Conservation (phyloP, 2,113 vertebrate species). For the Alligator mississippiensis region DNA sequence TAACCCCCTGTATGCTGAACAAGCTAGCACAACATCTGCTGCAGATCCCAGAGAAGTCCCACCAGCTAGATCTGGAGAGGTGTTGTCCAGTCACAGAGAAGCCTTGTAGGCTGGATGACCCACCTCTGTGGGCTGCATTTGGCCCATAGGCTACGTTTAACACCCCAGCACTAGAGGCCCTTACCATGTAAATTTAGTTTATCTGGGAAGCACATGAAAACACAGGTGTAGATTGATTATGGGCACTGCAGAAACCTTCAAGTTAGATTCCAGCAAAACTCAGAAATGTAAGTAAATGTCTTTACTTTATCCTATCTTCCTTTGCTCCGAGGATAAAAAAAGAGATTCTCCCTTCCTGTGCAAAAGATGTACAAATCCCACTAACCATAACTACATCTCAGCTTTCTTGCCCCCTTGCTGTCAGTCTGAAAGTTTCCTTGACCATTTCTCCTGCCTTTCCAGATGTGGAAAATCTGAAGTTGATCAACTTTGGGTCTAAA, state of each 20-base stretch:
- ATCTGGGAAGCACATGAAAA: conserved; percentile 20
- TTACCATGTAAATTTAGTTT: conserved; percentile 15
- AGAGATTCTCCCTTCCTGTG: neutral
- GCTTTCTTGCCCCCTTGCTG: neutral
- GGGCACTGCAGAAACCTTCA: conserved; percentile 19
- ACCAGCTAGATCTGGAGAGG: too few species aligned
- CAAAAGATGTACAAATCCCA: neutral
- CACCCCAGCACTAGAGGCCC: neutral
- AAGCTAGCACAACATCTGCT: too few species aligned
- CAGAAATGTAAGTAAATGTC: neutral
- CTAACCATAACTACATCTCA: neutral
- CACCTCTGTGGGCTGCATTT: too few species aligned
- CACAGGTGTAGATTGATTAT: neutral
- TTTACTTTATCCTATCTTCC: neutral
- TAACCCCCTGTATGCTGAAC: too few species aligned
- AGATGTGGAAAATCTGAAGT: neutral
- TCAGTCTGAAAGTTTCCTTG: neutral
- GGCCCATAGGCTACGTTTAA: too few species aligned
- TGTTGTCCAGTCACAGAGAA: too few species aligned
- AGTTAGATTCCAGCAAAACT: conserved; percentile 15
- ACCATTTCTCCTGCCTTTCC: neutral
- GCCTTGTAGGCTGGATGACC: too few species aligned
- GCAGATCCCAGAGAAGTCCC: too few species aligned
- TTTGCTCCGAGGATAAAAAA: neutral
- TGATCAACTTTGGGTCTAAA: neutral